Conservation (phyloP, 2,113 vertebrate genomes). For the Centropus bengalensis region DNA sequence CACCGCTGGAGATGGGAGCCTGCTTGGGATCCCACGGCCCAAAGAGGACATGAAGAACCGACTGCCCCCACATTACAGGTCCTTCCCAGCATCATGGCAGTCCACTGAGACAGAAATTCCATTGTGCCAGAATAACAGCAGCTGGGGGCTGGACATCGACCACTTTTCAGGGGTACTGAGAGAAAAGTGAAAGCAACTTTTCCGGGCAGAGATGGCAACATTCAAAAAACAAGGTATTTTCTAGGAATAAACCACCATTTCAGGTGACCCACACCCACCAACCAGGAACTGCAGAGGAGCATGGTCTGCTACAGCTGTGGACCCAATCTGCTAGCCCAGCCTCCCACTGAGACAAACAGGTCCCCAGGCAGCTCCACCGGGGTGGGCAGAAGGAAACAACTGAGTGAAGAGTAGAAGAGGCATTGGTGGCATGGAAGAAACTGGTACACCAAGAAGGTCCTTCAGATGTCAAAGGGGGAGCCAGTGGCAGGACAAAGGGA, state of each 20-base stretch:
- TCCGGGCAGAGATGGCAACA: neutral
- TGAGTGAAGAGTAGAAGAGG: neutral
- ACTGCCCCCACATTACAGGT: neutral
- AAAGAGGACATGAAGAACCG: neutral
- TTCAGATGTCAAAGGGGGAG: neutral
- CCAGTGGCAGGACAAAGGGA: neutral
- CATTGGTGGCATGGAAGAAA: neutral
- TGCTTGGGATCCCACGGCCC: neutral
- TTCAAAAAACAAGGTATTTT: neutral
- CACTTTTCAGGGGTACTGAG: neutral
- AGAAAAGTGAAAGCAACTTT: neutral
- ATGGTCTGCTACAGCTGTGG: fast-evolving
- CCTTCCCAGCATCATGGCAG: neutral
- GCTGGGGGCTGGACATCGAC: neutral
- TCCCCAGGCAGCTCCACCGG: neutral
- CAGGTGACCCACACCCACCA: neutral
- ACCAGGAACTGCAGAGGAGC: neutral
- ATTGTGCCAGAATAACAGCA: neutral
- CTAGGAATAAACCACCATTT: neutral
- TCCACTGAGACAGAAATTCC: neutral
- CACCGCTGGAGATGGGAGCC: neutral
- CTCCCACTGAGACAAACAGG: neutral
- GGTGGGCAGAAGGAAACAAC: neutral
- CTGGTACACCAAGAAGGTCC: neutral
- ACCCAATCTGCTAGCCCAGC: neutral